Evolutionary conservation across 1,140 invertebrate genomes (phyloP), one percentile per base, ranked within the genome.

Genomic region (Sycobia sp.): DNA sequence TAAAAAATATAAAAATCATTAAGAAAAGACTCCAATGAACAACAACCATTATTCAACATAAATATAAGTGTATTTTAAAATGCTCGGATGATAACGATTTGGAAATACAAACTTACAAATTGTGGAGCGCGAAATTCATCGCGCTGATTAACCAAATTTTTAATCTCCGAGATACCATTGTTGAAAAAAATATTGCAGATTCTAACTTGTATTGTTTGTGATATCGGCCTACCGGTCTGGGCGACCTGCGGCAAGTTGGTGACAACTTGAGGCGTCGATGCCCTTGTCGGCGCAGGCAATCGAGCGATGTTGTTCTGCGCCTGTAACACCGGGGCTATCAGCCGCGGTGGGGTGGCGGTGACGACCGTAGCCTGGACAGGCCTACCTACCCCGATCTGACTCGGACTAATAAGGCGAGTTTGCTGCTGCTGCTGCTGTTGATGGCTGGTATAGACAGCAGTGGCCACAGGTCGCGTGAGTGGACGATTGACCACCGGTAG

Each of bases 121-220:
- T n/a, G n/a, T n/a, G n/a, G n/a, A n/a, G n/a, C n/a, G n/a, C n/a
- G n/a, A n/a, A n/a, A n/a, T n/a, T n/a, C n/a, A n/a, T n/a, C n/a
- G n/a, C n/a, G n/a, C n/a, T n/a, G n/a, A n/a, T n/a, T n/a, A n/a
- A n/a, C n/a, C n/a, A n/a, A n/a, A n/a, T n/a, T n/a, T n/a, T n/a
- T n/a, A n/a, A n/a, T n/a, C n/a, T n/a, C n/a, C n/a, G n/a, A n/a
- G n/a, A n/a, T n/a, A n/a, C n/a, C n/a, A n/a, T n/a, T n/a, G n/a
- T n/a, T n/a, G n/a, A n/a, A n/a, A n/a, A n/a, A n/a, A n/a, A n/a
- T n/a, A n/a, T n/a, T n/a, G n/a, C n/a, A n/a, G n/a, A n/a, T n/a
- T n/a, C n/a, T n/a, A 65, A 80, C 78, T 69, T 79, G 78, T 34
- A 80, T 72, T n/a, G 71, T 68, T 68, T 81, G 80, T 5, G 76